Conservation (phyloP, 2,888 invertebrate species). For the Luperina nickerlii region DNA sequence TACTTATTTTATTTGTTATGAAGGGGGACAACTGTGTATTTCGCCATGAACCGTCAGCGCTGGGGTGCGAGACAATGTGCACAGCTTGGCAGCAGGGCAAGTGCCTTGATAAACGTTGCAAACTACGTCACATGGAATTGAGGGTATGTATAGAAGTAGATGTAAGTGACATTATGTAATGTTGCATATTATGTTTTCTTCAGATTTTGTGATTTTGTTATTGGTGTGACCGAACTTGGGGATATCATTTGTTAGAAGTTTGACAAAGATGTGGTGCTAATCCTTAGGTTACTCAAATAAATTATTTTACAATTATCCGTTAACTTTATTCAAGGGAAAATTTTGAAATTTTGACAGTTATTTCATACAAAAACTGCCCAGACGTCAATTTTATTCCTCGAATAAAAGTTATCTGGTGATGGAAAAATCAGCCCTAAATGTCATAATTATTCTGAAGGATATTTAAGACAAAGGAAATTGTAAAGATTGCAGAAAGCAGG, state of each 20-base stretch:
- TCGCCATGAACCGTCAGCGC: conserved; percentile 95
- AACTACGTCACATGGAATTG: conserved; percentile 96
- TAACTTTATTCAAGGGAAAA: no score
- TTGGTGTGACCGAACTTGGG: not conserved
- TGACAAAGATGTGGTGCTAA: not conserved
- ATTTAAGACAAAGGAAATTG: not conserved
- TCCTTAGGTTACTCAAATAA: not conserved
- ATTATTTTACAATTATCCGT: no score
- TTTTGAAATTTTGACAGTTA: no score
- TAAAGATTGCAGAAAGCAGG: not conserved
- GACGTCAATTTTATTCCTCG: no score
- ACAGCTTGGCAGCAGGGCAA: conserved; percentile 95
- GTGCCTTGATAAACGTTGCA: conserved; percentile 94
- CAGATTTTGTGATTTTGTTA: conserved; percentile 15
- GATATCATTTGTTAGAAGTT: not conserved
- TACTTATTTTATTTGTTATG: conserved; percentile 61
- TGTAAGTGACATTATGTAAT: conserved; percentile 14
- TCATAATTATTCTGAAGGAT: not conserved
- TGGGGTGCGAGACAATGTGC: conserved; percentile 95
- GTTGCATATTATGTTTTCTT: conserved; percentile 20
- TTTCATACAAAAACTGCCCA: no score
- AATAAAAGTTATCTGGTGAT: no score
- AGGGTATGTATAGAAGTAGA: conserved; percentile 89
- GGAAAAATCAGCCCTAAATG: not conserved
- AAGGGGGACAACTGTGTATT: conserved; percentile 95